Evolutionary conservation across 2,113 vertebrate species (phyloP).

Genomic region (Madoqua kirkii): DNA sequence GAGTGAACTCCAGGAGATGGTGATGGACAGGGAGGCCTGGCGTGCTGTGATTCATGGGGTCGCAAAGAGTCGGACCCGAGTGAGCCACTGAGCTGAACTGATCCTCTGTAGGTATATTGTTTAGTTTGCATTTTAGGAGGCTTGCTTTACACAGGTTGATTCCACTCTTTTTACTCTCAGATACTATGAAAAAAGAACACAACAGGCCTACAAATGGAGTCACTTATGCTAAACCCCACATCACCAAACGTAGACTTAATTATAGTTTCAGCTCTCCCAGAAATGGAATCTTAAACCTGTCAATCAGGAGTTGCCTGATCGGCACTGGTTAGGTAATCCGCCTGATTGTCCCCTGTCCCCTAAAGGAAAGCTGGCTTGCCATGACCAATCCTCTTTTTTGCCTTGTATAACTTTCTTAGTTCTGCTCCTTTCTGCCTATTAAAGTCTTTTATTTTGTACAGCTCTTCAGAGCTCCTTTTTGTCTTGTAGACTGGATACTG

Average conservation of each 20-base stretch:
- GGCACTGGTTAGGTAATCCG: not conserved
- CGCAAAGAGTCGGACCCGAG: too few species aligned
- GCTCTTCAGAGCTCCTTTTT: not conserved
- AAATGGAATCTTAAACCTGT: not conserved
- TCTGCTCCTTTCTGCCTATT: not conserved
- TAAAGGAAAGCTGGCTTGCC: not conserved
- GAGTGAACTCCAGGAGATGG: too few species aligned
- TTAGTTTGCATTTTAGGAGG: constrained; percentile 8
- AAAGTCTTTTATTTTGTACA: not conserved
- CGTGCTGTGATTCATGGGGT: too few species aligned
- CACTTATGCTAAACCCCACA: not conserved
- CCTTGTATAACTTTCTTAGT: not conserved
- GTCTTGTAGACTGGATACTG: not conserved
- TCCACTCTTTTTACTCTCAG: not conserved
- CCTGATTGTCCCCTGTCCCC: not conserved
- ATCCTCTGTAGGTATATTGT: not conserved
- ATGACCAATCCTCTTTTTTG: not conserved
- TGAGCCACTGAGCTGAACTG: too few species aligned
- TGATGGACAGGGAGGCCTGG: too few species aligned
- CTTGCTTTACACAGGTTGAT: not conserved
- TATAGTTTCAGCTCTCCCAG: not conserved
- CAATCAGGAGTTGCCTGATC: not conserved
- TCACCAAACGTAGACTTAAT: not conserved
- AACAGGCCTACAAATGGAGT: not conserved
- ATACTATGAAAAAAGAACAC: not conserved